A percentile compares a stretch with the other conserved stretches of the same genome.
These are phyloP conservation scores for Ceriagrion tenellum DNA, from an alignment of 2,888 invertebrate species.

Conservation along the genomic window DNA sequence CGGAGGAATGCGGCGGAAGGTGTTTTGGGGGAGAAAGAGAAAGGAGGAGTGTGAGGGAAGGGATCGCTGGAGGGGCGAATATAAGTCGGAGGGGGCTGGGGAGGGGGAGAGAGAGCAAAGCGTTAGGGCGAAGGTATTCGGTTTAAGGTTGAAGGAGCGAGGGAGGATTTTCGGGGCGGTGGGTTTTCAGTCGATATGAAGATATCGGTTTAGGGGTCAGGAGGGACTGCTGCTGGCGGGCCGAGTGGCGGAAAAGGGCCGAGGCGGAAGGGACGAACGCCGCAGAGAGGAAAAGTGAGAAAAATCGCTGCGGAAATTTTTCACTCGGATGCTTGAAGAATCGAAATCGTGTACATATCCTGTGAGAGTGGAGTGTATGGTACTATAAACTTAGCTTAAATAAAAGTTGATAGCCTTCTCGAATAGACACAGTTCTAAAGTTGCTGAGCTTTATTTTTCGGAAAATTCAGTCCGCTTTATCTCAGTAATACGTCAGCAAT, in stretches of 20 bases:
- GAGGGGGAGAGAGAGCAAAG: not conserved
- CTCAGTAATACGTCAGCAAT: no score
- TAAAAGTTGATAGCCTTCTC: not conserved
- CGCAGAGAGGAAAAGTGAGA: not conserved
- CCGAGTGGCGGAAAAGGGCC: not conserved
- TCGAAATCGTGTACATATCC: not conserved
- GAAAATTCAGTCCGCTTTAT: no score
- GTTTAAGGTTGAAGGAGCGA: not conserved
- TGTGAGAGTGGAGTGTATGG: not conserved
- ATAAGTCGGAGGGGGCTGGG: not conserved
- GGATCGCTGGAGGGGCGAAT: not conserved
- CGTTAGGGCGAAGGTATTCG: not conserved
- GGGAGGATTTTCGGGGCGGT: not conserved
- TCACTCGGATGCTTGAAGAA: not conserved
- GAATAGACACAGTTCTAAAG: no score
- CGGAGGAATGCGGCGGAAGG: not conserved
- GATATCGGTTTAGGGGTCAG: conserved; percentile 12
- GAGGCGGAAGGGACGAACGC: not conserved
- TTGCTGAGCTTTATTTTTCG: no score
- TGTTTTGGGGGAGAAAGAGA: not conserved
- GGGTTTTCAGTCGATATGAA: conserved; percentile 25
- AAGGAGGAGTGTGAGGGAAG: no score
- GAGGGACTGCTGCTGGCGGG: not conserved
- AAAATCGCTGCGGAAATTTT: not conserved
- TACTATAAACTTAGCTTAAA: not conserved